Percentiles rank a stretch among this genome's conserved stretches.
phyloP scores from a whole-genome alignment of 2,888 invertebrate species.

The Microctonus hyperodae region DNA sequence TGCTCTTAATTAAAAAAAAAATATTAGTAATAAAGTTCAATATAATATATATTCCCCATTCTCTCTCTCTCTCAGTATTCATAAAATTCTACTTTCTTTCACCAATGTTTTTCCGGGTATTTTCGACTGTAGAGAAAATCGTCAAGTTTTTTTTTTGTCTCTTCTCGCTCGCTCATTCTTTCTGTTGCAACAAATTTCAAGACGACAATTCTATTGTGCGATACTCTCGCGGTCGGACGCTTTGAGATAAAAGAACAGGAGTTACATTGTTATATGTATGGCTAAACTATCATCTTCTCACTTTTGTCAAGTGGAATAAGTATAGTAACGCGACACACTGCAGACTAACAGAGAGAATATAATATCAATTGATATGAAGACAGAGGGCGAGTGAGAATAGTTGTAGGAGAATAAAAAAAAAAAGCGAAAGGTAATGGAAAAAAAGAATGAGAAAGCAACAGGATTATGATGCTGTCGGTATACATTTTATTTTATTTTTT shows the following conservation, averaged over 20 bases:
- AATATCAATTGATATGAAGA: conserved; percentile 30
- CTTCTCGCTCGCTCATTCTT: background rate
- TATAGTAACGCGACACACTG: conserved; percentile 32
- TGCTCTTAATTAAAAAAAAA: background rate
- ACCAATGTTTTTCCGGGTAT: conserved; percentile 1
- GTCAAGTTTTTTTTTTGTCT: background rate
- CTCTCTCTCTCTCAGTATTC: background rate
- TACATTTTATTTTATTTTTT: background rate
- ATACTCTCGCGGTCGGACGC: conserved; percentile 50
- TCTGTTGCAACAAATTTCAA: background rate
- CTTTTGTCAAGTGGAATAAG: conserved; percentile 33
- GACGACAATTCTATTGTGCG: conserved; percentile 52
- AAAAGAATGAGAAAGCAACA: background rate
- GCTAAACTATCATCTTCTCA: conserved; percentile 18
- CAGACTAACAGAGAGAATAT: too few species aligned
- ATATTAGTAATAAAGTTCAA: background rate
- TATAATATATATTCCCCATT: too few species aligned
- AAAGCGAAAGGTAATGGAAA: background rate
- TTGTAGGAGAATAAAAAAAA: background rate
- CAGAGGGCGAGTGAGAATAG: conserved; percentile 27
- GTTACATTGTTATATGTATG: too few species aligned
- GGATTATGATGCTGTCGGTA: conserved; percentile 1
- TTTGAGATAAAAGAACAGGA: conserved; percentile 51
- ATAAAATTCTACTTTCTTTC: conserved; percentile 11
- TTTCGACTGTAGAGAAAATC: conserved; percentile 7